phyloP scores from a whole-genome alignment of 2,888 invertebrate species.

The Schrankia costaestrigalis region DNA sequence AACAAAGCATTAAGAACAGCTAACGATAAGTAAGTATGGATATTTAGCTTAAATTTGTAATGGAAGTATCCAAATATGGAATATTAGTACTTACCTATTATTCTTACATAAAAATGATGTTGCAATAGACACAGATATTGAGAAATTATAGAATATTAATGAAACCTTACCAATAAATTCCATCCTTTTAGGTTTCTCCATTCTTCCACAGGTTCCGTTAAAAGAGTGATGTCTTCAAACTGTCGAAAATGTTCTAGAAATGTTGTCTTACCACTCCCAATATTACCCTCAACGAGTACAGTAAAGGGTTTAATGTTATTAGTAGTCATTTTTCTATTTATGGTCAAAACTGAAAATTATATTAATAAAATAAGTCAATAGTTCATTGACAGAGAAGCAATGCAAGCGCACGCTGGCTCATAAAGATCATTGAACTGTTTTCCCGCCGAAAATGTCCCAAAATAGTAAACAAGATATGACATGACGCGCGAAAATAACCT shows the following conservation, averaged over 20 bases:
- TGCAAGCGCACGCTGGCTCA: too few species aligned
- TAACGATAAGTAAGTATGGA: too few species aligned
- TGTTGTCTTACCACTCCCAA: slow-evolving; percentile 94
- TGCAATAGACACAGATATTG: too few species aligned
- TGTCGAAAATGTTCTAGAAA: slow-evolving; percentile 90
- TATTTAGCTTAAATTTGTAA: too few species aligned
- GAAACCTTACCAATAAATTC: slow-evolving; percentile 84
- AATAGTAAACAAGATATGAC: slow-evolving; percentile 43
- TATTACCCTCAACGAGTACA: slow-evolving; percentile 93
- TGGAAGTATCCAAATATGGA: too few species aligned
- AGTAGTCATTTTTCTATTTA: slow-evolving; percentile 51
- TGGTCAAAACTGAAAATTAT: slow-evolving; percentile 32
- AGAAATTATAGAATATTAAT: too few species aligned
- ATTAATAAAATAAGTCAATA: background rate
- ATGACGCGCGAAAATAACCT: slow-evolving; percentile 47
- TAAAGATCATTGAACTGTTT: slow-evolving; percentile 22
- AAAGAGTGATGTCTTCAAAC: slow-evolving; percentile 84
- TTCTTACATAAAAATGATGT: too few species aligned
- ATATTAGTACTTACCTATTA: too few species aligned
- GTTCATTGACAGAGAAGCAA: background rate
- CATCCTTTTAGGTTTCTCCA: slow-evolving; percentile 91
- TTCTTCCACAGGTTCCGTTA: slow-evolving; percentile 90
- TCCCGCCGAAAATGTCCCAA: slow-evolving; percentile 61
- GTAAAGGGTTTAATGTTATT: slow-evolving; percentile 84
- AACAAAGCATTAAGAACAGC: too few species aligned